These are phyloP conservation scores for Hetaerina titia DNA, from an alignment of 2,888 invertebrate species.

Conservation along the genomic window DNA sequence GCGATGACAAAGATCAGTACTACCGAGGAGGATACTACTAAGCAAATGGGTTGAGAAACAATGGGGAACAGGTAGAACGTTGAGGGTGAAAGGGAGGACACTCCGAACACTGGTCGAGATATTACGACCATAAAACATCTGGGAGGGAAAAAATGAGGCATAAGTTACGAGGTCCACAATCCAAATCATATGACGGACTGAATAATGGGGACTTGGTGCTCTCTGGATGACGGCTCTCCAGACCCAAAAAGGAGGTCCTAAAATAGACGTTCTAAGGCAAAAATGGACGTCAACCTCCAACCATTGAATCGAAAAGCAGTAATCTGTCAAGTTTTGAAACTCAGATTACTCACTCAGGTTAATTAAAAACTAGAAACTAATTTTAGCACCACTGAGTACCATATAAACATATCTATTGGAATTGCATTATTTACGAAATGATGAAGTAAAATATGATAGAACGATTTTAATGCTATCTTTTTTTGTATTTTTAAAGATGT, in stretches of 20 bases:
- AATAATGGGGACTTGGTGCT: constrained; percentile 16
- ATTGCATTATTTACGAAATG: no score
- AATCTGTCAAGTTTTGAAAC: neutral
- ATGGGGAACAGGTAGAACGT: neutral
- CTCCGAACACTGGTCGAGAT: neutral
- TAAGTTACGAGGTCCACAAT: constrained; percentile 54
- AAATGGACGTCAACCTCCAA: neutral
- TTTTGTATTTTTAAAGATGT: no score
- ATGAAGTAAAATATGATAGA: no score
- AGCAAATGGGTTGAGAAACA: neutral
- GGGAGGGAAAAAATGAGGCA: constrained; percentile 41
- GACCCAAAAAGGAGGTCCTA: neutral
- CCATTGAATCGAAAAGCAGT: neutral
- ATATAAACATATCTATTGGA: no score
- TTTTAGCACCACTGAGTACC: no score
- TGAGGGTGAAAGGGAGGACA: neutral
- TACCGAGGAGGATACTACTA: neutral
- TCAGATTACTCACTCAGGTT: neutral
- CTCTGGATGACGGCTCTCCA: neutral
- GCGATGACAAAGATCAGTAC: no score
- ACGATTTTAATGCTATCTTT: no score
- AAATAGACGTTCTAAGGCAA: neutral
- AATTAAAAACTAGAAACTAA: neutral
- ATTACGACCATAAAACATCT: constrained; percentile 39
- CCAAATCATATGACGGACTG: constrained; percentile 44